Percentiles rank a stretch among this genome's conserved stretches.
Conservation (phyloP, 2,888 invertebrate genomes). For the Agrypnus murinus region DNA sequence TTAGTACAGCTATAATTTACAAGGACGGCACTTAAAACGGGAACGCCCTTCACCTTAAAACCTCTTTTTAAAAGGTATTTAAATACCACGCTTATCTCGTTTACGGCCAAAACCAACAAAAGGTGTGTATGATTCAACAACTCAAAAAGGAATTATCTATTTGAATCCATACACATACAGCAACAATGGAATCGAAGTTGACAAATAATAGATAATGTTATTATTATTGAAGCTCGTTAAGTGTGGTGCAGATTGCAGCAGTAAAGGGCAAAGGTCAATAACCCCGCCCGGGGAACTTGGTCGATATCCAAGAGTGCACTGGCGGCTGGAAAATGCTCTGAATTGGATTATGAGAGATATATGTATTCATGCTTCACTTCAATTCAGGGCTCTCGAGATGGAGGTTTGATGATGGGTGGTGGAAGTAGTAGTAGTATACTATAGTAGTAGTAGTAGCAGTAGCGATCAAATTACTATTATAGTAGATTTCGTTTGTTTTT, state of each 20-base stretch:
- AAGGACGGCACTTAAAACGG: no score
- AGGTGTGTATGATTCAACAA: no score
- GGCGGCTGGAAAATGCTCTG: slow-evolving; percentile 39
- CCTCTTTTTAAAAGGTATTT: no score
- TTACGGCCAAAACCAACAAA: background rate
- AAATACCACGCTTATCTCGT: no score
- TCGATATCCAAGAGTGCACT: slow-evolving; percentile 50
- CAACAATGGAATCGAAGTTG: slow-evolving; percentile 12
- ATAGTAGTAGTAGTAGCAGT: no score
- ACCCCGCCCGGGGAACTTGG: slow-evolving; percentile 50
- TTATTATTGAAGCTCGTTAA: slow-evolving; percentile 29
- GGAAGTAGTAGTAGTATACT: no score
- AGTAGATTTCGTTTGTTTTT: no score
- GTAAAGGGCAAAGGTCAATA: slow-evolving; percentile 55
- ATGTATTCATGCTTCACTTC: slow-evolving; percentile 17
- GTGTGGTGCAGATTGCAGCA: slow-evolving; percentile 44
- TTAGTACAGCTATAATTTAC: no score
- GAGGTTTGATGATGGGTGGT: background rate
- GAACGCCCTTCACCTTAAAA: no score
- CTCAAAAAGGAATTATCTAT: slow-evolving; percentile 23
- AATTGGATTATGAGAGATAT: slow-evolving; percentile 48
- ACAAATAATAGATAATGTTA: slow-evolving; percentile 40
- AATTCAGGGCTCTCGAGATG: slow-evolving; percentile 7
- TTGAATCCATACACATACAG: background rate
- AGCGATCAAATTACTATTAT: no score